A percentile compares a stretch with the other conserved stretches of the same genome.
These are phyloP conservation scores for Lophura nycthemera DNA, from an alignment of 2,113 vertebrate species.

Conservation along the genomic window DNA sequence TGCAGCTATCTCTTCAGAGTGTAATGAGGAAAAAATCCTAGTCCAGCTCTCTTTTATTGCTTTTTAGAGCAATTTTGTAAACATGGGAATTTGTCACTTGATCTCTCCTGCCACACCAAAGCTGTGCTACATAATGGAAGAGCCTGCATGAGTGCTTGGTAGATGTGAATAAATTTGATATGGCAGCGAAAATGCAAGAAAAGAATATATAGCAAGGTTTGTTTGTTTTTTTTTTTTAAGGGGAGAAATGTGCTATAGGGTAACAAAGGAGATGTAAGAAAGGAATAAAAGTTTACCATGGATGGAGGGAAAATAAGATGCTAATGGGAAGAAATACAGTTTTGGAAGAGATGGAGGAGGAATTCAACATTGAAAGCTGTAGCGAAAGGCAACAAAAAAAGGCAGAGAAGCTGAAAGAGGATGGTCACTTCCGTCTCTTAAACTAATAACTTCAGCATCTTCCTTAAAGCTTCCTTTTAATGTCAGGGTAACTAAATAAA, in stretches of 20 bases:
- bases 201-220: background rate
- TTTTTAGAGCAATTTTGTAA: background rate
- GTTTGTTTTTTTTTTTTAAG: background rate
- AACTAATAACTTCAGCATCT: constrained; percentile 1
- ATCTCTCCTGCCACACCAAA: background rate
- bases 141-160: background rate
- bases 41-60: background rate
- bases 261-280: background rate
- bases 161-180: background rate
- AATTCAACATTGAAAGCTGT: background rate
- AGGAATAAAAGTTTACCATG: background rate
- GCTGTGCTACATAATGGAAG: background rate
- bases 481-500: background rate
- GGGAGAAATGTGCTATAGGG: background rate
- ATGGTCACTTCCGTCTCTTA: background rate
- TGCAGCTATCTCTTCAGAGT: background rate
- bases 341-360: background rate
- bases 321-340: background rate
- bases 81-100: background rate
- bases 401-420: background rate
- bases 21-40: background rate
- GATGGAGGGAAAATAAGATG: background rate
- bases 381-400: background rate
- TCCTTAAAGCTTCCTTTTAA: constrained; percentile 23
- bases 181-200: background rate